Conservation (phyloP, 1,140 invertebrate genomes). For the Bombus affinis region DNA sequence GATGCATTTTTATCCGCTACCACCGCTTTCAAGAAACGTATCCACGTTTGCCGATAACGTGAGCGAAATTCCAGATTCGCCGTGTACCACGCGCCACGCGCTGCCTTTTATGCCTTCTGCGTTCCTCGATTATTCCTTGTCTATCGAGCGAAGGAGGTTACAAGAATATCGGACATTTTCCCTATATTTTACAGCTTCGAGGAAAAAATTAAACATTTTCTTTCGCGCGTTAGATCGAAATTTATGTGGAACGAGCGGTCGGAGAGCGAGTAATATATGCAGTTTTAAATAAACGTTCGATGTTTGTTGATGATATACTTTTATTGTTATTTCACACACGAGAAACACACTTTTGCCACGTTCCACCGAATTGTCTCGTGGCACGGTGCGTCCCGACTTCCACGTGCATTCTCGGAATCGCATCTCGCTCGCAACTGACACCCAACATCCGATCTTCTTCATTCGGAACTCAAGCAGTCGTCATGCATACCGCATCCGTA, state of each 20-base stretch:
- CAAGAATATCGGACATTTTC: too few relatives aligned
- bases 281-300: too few relatives aligned
- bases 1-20: conserved; percentile 65
- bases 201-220: neutral
- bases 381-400: neutral
- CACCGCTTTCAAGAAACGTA: conserved; percentile 57
- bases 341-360: neutral
- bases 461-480: neutral
- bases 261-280: too few relatives aligned
- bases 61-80: conserved; percentile 53
- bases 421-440: neutral
- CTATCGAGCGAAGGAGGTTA: too few relatives aligned
- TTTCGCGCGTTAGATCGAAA: neutral
- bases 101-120: too few relatives aligned
- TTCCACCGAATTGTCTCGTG: neutral
- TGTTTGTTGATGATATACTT: neutral
- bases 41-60: conserved; percentile 51
- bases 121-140: too few relatives aligned
- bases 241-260: neutral
- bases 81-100: neutral
- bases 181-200: too few relatives aligned
- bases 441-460: neutral
- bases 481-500: neutral
- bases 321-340: neutral
- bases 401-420: neutral